Percentiles rank a stretch among this genome's conserved stretches.
phyloP scores from a whole-genome alignment of 2,113 vertebrate genomes.

The Oxyruncus cristatus region DNA sequence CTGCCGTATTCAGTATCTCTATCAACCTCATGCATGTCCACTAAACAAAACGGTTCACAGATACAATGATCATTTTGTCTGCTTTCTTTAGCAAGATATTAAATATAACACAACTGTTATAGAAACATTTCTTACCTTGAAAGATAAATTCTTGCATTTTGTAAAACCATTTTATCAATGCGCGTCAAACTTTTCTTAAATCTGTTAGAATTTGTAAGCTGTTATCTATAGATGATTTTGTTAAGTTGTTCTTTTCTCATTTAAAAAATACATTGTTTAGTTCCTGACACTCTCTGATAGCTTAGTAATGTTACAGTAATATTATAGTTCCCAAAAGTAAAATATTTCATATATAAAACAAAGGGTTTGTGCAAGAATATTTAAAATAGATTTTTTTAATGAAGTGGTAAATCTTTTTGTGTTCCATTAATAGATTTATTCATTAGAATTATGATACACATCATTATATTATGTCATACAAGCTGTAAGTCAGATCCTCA shows the following conservation, averaged over 20 bases:
- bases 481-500: not conserved
- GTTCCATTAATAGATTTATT: not conserved
- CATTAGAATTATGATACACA: not conserved
- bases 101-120: not conserved
- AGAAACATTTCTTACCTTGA: not conserved
- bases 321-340: not conserved
- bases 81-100: not conserved
- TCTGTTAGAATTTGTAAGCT: not conserved
- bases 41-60: conserved; percentile 5
- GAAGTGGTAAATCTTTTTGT: not conserved
- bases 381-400: not conserved
- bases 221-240: not conserved
- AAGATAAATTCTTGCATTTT: not conserved
- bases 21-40: not conserved
- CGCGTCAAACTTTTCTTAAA: not conserved
- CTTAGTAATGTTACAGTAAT: not conserved
- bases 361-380: not conserved
- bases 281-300: not conserved
- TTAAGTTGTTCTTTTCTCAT: not conserved
- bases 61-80: not conserved
- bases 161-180: not conserved
- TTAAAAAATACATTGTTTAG: not conserved
- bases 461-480: not conserved
- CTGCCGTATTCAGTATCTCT: not conserved
- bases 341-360: not conserved